Percentiles rank a stretch among this genome's conserved stretches.
Conservation (phyloP, 2,113 vertebrate species). For the Choloepus hoffmanni region DNA sequence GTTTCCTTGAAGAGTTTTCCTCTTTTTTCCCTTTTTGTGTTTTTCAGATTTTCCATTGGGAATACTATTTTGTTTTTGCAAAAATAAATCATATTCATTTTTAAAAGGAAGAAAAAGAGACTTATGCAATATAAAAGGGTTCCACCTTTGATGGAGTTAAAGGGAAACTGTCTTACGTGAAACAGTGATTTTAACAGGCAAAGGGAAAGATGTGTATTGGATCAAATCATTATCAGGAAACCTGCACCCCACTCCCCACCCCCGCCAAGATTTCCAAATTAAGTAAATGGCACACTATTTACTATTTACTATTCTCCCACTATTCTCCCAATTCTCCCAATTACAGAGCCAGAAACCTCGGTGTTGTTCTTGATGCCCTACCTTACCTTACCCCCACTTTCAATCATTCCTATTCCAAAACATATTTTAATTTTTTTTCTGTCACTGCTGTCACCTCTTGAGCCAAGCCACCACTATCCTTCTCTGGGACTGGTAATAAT, state of each 20-base stretch:
- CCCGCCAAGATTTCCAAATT: background rate
- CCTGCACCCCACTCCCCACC: background rate
- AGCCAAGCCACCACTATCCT: background rate
- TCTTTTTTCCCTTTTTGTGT: background rate
- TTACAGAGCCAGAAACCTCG: background rate
- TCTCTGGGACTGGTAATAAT: background rate
- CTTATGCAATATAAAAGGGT: conserved; percentile 13
- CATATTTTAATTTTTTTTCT: background rate
- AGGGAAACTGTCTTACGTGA: conserved; percentile 5
- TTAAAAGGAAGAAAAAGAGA: background rate
- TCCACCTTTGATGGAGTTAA: conserved; percentile 43
- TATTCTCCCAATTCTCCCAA: no score
- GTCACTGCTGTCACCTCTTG: background rate
- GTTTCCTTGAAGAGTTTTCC: background rate
- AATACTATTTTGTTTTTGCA: conserved; percentile 35
- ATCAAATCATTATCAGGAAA: background rate
- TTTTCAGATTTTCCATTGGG: conserved; percentile 61
- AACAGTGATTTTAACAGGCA: conserved; percentile 14
- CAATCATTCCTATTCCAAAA: background rate
- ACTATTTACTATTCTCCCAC: no score
- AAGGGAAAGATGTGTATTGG: background rate
- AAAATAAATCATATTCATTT: conserved; percentile 32
- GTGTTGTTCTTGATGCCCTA: background rate
- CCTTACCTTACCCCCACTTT: background rate
- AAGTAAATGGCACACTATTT: background rate